Evolutionary conservation across 37 sponge, comb jelly and placozoan genomes (phyloP), one percentile per base, ranked within the genome.

Genomic region (Sycon ciliatum): DNA sequence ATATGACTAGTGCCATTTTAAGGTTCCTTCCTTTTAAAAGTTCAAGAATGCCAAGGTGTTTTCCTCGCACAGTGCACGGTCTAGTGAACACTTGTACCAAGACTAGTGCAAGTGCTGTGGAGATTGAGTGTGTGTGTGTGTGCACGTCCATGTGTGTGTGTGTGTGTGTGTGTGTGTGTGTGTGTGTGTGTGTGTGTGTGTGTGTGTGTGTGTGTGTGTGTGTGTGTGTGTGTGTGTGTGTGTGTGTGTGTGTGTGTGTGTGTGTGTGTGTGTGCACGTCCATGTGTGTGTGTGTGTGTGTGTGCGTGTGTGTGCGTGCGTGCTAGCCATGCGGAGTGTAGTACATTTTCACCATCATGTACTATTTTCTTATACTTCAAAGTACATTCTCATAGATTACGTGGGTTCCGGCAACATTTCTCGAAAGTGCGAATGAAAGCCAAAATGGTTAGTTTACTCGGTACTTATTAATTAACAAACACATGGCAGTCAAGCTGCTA

Each of bases 231-330:
- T 57, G 32, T 63, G 65, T 62, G 42, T 38, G 30, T 74, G 29
- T 74, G 37, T 35, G 35, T 62, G 37, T 71, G 34, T 52, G 54
- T 71, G 56, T 52, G 4, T 71, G 55, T 71, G 56, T 71, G 33
- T 71, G 72, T 5, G 72, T 71, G 56, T 71, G 55, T 49, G 72
- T 71, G 32, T 65, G 31, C 26, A 0, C 5, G 36, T 26, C 64
- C 46, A 3, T 26, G 34, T 60, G 33, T 56, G 61, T 3, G 57
- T 55, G 20, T 54, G 18, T 27, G 39, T 27, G 1, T 22, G 30
- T 31, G n/a, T 54, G 4, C 56, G 36, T 32, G 28, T 27, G 5
- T 55, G 58, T 32, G 28, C 58, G 28, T 73, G 36, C 61, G 52
- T 73, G 1, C 22, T 26, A 1, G 39, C 71, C 53, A 69, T 32